Percentiles rank a stretch among this genome's conserved stretches.
phyloP scores from a whole-genome alignment of 1,140 invertebrate species.

The Cydia pomonella region DNA sequence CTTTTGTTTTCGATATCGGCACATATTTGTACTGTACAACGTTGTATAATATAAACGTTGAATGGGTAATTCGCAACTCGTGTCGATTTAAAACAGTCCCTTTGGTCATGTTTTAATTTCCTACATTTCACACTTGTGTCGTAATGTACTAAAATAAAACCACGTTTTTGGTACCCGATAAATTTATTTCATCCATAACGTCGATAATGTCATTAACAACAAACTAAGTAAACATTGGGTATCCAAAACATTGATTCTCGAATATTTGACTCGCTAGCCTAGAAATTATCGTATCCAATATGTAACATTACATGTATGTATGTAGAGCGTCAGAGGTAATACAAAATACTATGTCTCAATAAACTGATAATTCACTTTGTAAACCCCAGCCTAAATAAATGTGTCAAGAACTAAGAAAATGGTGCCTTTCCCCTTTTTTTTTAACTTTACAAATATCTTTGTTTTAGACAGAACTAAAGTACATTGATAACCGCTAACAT shows the following conservation, averaged over 20 bases:
- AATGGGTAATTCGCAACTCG: no score
- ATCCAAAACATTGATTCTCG: conserved; percentile 55
- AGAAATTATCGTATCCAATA: conserved; percentile 42
- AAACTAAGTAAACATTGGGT: conserved; percentile 61
- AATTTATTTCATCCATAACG: conserved; percentile 60
- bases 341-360: conserved; percentile 47
- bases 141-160: no score
- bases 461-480: background rate
- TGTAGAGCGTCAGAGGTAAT: conserved; percentile 59
- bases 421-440: conserved; percentile 49
- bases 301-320: conserved; percentile 65
- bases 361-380: conserved; percentile 49
- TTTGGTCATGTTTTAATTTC: no score
- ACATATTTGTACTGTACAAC: no score
- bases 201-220: conserved; percentile 62
- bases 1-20: no score
- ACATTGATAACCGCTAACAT: conserved; percentile 41
- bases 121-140: no score
- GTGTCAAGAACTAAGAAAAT: conserved; percentile 39
- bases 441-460: conserved; percentile 31
- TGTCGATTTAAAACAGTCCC: no score
- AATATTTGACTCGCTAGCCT: conserved; percentile 44
- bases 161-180: conserved; percentile 53
- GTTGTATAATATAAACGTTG: no score
- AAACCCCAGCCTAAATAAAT: conserved; percentile 59